A percentile compares a stretch with the other conserved stretches of the same genome.
Evolutionary conservation across 2,797 vertebrate species (phyloP).

Genomic region (Rallus crepitans): DNA sequence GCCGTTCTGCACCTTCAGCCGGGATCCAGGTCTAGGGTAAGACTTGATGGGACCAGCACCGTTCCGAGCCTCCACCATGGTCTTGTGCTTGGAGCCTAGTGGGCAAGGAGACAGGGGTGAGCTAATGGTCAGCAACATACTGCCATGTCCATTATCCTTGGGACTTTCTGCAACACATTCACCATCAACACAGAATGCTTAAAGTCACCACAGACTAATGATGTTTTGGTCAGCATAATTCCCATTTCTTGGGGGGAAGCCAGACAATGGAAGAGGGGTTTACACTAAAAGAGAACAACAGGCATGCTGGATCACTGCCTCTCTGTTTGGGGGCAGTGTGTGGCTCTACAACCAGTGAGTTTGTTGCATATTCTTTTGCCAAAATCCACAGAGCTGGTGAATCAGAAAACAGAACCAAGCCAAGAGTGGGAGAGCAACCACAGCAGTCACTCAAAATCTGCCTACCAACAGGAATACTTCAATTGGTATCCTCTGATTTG

Average conservation of each 20-base stretch:
- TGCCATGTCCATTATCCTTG: background rate
- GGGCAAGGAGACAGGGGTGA: background rate
- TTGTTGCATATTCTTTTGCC: background rate
- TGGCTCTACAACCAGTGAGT: background rate
- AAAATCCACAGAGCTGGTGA: background rate
- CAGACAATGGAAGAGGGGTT: background rate
- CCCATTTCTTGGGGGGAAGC: background rate
- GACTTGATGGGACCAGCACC: constrained; percentile 96
- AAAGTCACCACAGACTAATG: background rate
- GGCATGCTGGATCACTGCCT: background rate
- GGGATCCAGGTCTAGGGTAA: constrained; percentile 92
- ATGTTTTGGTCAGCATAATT: background rate
- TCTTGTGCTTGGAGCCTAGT: constrained; percentile 97
- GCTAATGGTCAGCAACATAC: background rate
- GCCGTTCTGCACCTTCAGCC: constrained; percentile 86
- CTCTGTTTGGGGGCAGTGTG: background rate
- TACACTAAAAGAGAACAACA: background rate
- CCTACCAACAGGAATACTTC: background rate
- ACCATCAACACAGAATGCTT: background rate
- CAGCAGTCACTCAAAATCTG: background rate
- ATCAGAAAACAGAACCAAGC: background rate
- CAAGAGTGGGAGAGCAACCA: background rate
- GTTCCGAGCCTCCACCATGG: constrained; percentile 95
- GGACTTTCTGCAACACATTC: background rate
- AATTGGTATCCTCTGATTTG: background rate